Base-by-base conservation (phyloP, 2,888 invertebrate genomes). In the Bembecia ichneumoniformis region DNA sequence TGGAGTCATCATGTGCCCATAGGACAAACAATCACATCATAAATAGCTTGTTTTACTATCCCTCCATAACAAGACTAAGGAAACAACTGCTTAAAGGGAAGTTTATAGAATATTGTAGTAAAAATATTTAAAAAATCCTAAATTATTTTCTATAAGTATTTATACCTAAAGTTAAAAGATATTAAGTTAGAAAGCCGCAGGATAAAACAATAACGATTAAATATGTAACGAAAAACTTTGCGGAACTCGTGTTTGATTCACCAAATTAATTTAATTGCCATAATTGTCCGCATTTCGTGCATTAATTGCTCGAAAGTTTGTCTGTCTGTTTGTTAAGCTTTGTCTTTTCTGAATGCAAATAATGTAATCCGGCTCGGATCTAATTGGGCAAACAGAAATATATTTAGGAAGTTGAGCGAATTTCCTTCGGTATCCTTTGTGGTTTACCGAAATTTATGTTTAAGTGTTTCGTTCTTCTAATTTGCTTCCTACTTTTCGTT, bases 401-500 rank as follows among this genome's bases (percentile, higher is more conserved):
- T 15, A 17, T 17, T 44, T 44, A 17, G 44, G 17, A 14, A 14
- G 40, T 40, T 40, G 40, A 13, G 14, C 40, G 14, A 40, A 40
- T 48, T 50, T 43, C 51, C 51, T 48, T 47, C 15, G 14, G 43
- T 36, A 45, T 48, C 35, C 47, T 47, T 51, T 48, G 47, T 9
- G 45, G 45, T 47, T 50, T 11, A 46, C 16, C 46, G 7, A 51
- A 48, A 51, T 48, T 48, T 46, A 48, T 51, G 44, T 47, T 40
- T 45, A 46, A 51, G 46, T 48, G 48, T 51, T 40, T 36, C 14
- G 43, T 44, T 47, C 40, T 46, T 48, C 46, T 51, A 51, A 51
- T 51, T 46, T 36, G 15, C 15, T 51, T 40, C 11, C 20, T 40
- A 40, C 40, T 40, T 13, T 40, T 14, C 40, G 40, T 40, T 40